Percentiles rank a stretch among this genome's conserved stretches.
Evolutionary conservation across 2,888 invertebrate genomes (phyloP).

Genomic region (Tenodera sinensis): DNA sequence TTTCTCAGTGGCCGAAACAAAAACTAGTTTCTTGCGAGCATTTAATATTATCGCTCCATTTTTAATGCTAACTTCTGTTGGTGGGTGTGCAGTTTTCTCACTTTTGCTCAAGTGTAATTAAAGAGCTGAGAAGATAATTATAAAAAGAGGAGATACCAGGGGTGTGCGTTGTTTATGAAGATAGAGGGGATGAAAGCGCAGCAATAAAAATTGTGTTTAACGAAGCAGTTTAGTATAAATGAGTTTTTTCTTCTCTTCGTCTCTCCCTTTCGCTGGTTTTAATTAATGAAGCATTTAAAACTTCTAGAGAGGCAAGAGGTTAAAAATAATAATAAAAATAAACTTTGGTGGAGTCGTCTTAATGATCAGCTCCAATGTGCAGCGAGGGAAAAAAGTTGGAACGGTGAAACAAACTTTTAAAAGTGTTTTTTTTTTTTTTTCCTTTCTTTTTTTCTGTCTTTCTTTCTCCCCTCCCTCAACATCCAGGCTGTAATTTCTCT

Average conservation of each 20-base stretch:
- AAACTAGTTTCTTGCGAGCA: not conserved
- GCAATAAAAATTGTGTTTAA: not conserved
- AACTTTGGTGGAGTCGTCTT: not conserved
- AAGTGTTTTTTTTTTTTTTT: not conserved
- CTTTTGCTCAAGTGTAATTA: not conserved
- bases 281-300: not conserved
- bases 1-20: not conserved
- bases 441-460: too few relatives aligned
- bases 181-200: not conserved
- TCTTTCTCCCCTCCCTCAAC: not conserved
- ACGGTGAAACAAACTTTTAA: not conserved
- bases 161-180: not conserved
- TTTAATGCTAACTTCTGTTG: not conserved
- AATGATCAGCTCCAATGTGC: not conserved
- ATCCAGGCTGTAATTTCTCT: not conserved
- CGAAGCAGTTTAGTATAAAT: not conserved
- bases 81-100: not conserved
- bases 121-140: not conserved
- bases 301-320: not conserved
- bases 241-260: not conserved
- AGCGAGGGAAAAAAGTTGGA: not conserved
- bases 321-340: not conserved
- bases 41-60: not conserved
- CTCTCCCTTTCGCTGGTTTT: not conserved
- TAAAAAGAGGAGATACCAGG: not conserved